These are phyloP conservation scores for Ypsolopha scabrella DNA, from an alignment of 2,888 invertebrate species.

Conservation along the genomic window DNA sequence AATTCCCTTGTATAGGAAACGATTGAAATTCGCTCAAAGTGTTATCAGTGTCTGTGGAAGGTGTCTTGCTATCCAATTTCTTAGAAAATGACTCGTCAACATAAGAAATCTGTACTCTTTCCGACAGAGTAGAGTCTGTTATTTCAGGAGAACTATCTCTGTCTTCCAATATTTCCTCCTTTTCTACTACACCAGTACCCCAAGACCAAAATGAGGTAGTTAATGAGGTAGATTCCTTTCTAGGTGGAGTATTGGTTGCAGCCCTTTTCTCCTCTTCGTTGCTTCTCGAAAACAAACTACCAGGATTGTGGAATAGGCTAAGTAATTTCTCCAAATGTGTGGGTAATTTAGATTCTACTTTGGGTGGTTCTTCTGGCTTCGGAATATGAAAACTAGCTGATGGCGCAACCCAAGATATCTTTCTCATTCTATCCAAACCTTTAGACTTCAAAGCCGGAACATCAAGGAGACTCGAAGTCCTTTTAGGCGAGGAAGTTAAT, in stretches of 20 bases:
- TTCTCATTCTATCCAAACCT: constrained; percentile 59
- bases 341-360: constrained; percentile 47
- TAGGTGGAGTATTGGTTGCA: constrained; percentile 48
- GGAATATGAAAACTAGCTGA: constrained; percentile 52
- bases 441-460: constrained; percentile 55
- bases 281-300: constrained; percentile 68
- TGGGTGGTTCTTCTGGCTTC: constrained; percentile 35
- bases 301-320: constrained; percentile 75
- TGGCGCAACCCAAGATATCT: constrained; percentile 73
- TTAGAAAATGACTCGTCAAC: constrained; percentile 59
- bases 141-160: constrained; percentile 49
- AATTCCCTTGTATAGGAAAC: constrained; percentile 29
- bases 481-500: constrained; percentile 42
- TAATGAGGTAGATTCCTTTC: constrained; percentile 47
- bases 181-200: constrained; percentile 45
- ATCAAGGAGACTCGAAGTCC: constrained; percentile 52
- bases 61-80: constrained; percentile 57
- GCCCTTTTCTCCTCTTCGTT: constrained; percentile 53
- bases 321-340: constrained; percentile 75
- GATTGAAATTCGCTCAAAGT: constrained; percentile 59
- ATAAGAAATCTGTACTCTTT: constrained; percentile 56
- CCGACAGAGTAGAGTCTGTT: constrained; percentile 56
- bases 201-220: constrained; percentile 63
- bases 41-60: constrained; percentile 59
- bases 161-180: constrained; percentile 33